Evolutionary conservation across 2,797 vertebrate genomes (phyloP).

Genomic region (Galagoides demidoff): DNA sequence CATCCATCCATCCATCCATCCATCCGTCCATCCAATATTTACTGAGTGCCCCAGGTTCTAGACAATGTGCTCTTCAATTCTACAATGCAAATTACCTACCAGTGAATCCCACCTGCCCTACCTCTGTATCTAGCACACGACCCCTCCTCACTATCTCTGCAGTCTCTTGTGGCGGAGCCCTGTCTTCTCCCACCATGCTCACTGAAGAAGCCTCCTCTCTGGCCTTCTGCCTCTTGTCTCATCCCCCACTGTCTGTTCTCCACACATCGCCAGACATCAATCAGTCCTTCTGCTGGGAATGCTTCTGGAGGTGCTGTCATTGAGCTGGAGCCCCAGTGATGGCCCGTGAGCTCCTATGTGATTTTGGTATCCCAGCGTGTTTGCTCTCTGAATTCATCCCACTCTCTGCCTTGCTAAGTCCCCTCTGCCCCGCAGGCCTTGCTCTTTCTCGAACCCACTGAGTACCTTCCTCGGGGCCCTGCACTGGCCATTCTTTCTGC

Average conservation of each 20-base stretch:
- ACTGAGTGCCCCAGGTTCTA: not conserved
- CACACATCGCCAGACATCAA: not conserved
- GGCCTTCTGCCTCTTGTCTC: not conserved
- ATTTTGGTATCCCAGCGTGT: accelerated
- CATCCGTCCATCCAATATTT: not conserved
- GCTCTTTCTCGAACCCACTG: not conserved
- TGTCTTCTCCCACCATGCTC: accelerated
- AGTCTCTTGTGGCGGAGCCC: not conserved
- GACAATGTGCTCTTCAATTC: not conserved
- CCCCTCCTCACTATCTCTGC: not conserved
- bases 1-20: not conserved
- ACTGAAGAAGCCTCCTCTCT: not conserved
- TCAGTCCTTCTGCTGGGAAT: not conserved
- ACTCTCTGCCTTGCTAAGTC: not conserved
- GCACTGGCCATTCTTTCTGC: not conserved
- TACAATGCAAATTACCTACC: not conserved
- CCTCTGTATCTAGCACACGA: not conserved
- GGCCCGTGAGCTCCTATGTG: accelerated
- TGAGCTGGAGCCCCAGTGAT: not conserved
- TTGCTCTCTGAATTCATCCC: not conserved
- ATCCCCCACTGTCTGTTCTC: not conserved
- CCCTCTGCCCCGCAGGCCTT: not conserved
- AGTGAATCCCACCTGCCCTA: not conserved
- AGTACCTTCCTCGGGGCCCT: not conserved
- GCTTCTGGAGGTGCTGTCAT: not conserved